Evolutionary conservation across 2,888 invertebrate species (phyloP), one percentile per base, ranked within the genome.

Genomic region (Agrotis puta): DNA sequence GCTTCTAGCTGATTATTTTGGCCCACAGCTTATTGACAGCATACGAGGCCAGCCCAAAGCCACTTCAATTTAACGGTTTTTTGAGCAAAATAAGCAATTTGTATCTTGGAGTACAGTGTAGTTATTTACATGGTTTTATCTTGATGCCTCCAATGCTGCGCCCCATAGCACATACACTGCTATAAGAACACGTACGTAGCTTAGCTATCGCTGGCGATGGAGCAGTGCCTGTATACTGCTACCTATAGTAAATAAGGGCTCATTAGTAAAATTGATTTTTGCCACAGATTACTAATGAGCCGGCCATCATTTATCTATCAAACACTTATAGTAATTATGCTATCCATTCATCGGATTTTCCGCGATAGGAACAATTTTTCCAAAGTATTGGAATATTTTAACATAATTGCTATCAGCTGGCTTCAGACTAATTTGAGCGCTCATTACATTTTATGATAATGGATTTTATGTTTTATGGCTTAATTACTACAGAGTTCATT

Each of bases 261-360:
- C 76, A 45, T 72, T 67, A 57, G 45, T 57, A 2, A 16, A 67
- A 72, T 45, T 39, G 67, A 51, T 50, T 74, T 71, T 50, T 24
- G 33, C 45, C 50, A 39, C 56, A 51, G 33, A 45, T 54, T 27
- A 14, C 13, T 64, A 63, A 65, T 27, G 27, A 45, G 43, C 3
- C 16, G 22, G 1, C 9, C 16, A 11, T 6, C 24, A 20, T 24
- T 39, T 20, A 22, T 39, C 22, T 16, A 9, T 47, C 13, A 68
- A 48, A 63, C n/a, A 47, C 70, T 47, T 24, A 18, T 14, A 3
- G 24, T 69, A 33, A n/a, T 69, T 69, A 54, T n/a, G 11, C 33
- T 33, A 24, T 39, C 39, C 13, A 13, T 39, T 45, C n/a, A 39
- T 20, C n/a, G 18, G 39, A 20, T 20, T 27, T 54, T 56, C 47